Percentiles rank a stretch among this genome's conserved stretches.
Evolutionary conservation across 2,113 vertebrate genomes (phyloP).

Genomic region (Neomonachus schauinslandi): DNA sequence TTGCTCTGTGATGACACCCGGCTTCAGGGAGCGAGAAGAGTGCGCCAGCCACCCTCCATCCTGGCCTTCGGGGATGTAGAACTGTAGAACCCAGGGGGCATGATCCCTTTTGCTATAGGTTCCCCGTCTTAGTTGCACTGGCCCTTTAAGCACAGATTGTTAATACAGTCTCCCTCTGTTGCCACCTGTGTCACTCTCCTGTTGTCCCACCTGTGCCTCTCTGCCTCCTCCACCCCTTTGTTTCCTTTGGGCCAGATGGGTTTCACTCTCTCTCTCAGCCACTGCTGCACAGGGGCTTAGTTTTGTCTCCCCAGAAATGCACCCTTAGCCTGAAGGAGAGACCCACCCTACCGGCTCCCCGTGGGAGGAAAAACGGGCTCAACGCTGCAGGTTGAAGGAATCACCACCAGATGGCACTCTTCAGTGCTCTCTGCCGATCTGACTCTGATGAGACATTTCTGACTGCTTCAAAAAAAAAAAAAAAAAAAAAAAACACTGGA

Average conservation of each 20-base stretch:
- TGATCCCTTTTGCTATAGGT: background rate
- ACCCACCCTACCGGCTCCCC: fast-evolving
- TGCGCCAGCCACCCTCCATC: background rate
- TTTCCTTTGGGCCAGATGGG: background rate
- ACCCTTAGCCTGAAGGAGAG: background rate
- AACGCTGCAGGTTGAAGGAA: background rate
- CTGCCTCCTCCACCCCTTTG: background rate
- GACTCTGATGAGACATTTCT: background rate
- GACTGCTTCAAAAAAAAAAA: background rate
- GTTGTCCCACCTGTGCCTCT: background rate
- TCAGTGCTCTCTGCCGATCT: background rate
- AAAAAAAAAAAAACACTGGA: background rate
- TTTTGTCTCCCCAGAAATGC: background rate
- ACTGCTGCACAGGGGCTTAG: fast-evolving
- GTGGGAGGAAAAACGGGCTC: background rate
- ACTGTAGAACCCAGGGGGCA: background rate
- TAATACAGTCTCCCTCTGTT: background rate
- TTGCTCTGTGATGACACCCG: background rate
- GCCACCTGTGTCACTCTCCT: background rate
- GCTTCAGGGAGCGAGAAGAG: background rate
- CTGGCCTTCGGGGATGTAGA: background rate
- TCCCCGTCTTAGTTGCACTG: background rate
- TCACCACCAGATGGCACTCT: slow-evolving; percentile 58
- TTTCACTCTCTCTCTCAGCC: background rate
- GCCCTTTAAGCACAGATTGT: too few species aligned